Evolutionary conservation across 2,113 vertebrate genomes (phyloP), one percentile per base, ranked within the genome.

Genomic region (Sinosuthora webbiana): DNA sequence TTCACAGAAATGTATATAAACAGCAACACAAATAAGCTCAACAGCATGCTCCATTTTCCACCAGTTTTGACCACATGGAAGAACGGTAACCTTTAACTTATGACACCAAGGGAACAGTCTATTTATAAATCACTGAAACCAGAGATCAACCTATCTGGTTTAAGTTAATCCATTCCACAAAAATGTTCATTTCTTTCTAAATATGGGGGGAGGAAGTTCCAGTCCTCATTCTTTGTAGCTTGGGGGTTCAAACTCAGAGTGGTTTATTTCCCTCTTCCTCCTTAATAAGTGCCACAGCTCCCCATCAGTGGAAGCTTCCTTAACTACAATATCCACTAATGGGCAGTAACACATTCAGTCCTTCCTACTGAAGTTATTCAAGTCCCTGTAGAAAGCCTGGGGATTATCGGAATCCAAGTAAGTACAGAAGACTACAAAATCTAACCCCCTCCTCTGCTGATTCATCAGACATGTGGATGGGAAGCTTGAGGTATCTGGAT

Each of bases 181-280:
- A 77, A 87, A n/a, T 1, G 1, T 45, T 77, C 0, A 20, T 64
- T 89, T 81, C 25, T 69, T 77, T 77, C 50, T 77, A 69, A 93
- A 62, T 0, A 0, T 6, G 1, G 1, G 6, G 4, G 4, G 4
- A 83, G 10, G 44, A 76, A 7, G 9, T 77, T 45, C 7, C n/a
- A 77, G 3, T 59, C 9, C 6, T 60, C 10, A 33, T 47, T 68
- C 39, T 76, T 60, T 52, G 24, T 47, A 64, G 8, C 5, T 60
- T 39, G 28, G 30, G 5, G 11, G 4, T 39, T 64, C 39, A 55
- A 83, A 56, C 11, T 39, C 14, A 45, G 12, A 35, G 31, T 12
- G 13, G 20, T 39, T 81, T 42, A n/a, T 68, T 68, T 91, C 18
- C 35, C 9, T 68, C 24, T 80, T 80, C 9, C 13, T 45, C 37